Evolutionary conservation across 2,797 vertebrate genomes (phyloP).

Genomic region (Aythya fuligula): DNA sequence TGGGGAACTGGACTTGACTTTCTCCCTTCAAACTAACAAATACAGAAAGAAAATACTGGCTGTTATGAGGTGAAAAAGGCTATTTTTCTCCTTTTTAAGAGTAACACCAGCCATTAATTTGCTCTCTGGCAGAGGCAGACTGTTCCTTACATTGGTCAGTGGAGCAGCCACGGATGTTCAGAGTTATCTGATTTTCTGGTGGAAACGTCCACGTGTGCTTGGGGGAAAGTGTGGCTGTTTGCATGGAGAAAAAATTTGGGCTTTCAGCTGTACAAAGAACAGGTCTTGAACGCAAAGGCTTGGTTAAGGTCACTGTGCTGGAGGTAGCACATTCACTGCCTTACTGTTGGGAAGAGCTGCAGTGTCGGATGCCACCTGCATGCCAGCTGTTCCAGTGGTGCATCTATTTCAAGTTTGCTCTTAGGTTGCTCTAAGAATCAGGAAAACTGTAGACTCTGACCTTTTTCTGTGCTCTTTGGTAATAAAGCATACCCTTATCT

Average conservation of each 20-base stretch:
- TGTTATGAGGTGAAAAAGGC: background rate
- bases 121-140: background rate
- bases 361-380: background rate
- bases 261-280: background rate
- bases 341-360: accelerated
- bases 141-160: background rate
- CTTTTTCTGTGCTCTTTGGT: background rate
- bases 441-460: background rate
- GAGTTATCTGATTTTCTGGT: background rate
- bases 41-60: background rate
- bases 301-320: background rate
- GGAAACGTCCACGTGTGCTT: background rate
- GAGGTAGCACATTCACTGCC: background rate
- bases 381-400: accelerated
- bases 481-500: background rate
- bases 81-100: background rate
- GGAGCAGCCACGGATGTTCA: background rate
- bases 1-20: background rate
- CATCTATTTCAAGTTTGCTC: background rate
- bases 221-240: background rate
- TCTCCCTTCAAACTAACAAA: background rate
- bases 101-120: background rate
- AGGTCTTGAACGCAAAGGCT: background rate
- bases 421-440: background rate
- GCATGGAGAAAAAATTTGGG: background rate